Evolutionary conservation across 2,888 invertebrate species (phyloP), one percentile per base, ranked within the genome.

Genomic region (Apotomis betuletana): DNA sequence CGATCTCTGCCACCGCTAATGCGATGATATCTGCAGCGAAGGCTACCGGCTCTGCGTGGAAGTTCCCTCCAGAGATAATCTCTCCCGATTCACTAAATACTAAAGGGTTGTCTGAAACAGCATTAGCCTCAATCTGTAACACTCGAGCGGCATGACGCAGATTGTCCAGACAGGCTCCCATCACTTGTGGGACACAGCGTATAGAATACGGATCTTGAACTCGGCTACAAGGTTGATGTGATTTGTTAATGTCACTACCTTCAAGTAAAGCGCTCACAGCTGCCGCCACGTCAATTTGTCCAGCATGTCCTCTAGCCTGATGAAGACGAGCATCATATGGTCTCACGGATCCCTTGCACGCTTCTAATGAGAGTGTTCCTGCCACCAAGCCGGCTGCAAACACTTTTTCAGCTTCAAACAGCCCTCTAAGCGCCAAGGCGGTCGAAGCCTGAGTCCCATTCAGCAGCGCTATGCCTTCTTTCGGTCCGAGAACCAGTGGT

Each of bases 111-210:
- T 67, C 67, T 4, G 67, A 67, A 5, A 13, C 57, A 13, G 67
- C 57, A 38, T 67, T 67, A 2, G 67, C 67, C 12, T 67, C 67
- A 1, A 58, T 58, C 3, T 49, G 49, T 9, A 67, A 36, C n/a
- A 67, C 67, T 0, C 58, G 57, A 38, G 58, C 67, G 12, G 58
- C 67, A 38, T 67, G 57, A 4, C 58, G 46, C 9, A 67, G 46
- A 49, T 67, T 57, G 13, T 67, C 58, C 4, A 67, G 15, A 38
- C 67, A 67, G 9, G 67, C 67, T 38, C 67, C 67, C 67, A 67
- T 67, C 38, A 67, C 67, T 58, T 67, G 67, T 51, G 67, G 67
- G 3, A 58, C 58, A 38, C 67, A 67, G 13, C 67, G 67, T 12
- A 67, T 49, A 13, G 58, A 67, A n/a, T 67, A 67, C 0, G 67